Evolutionary conservation across 2,888 invertebrate genomes (phyloP), one percentile per base, ranked within the genome.

Genomic region (Scaptomyza tumidula): DNA sequence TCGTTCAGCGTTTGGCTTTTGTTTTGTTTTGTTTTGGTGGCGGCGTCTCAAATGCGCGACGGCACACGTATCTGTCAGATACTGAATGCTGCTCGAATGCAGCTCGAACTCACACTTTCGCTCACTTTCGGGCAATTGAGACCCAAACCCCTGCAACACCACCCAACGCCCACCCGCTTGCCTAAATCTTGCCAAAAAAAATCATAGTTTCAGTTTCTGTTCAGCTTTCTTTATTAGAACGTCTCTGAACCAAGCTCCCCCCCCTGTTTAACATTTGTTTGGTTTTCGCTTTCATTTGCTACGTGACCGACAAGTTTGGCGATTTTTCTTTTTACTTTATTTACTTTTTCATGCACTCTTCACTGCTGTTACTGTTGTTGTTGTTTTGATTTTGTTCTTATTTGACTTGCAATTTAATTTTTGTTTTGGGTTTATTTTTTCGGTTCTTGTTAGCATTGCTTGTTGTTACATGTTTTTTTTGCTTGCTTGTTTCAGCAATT

Each of bases 191-290:
- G 59, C 63, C 71, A 41, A 44, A 78, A 70, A 84, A 84, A 52
- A 73, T n/a, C 66, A 55, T 71, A 62, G 57, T 55, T 66, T 19
- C n/a, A n/a, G 2, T 19, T 19, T 82, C 65, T 55, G 68, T 61
- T 68, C 80, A 77, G 84, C 84, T 83, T 83, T 83, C 82, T 77
- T 77, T 62, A 80, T 86, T 83, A 83, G 88, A 83, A 82, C 72
- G 45, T 50, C 53, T 27, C 54, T 44, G 31, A 41, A 50, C 62
- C 37, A 24, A 52, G 27, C 10, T 27, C 9, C 61, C 55, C 33
- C 31, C n/a, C 33, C 31, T 11, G 61, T 7, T 35, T 13, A 1
- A 39, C 14, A 3, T 62, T 65, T 45, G 70, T 52, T 50, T 57
- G 48, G 58, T 70, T 60, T 86, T 61, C 75, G 67, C 80, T 83